Conservation (phyloP, 2,797 vertebrate species). For the Sebastes diploproa region DNA sequence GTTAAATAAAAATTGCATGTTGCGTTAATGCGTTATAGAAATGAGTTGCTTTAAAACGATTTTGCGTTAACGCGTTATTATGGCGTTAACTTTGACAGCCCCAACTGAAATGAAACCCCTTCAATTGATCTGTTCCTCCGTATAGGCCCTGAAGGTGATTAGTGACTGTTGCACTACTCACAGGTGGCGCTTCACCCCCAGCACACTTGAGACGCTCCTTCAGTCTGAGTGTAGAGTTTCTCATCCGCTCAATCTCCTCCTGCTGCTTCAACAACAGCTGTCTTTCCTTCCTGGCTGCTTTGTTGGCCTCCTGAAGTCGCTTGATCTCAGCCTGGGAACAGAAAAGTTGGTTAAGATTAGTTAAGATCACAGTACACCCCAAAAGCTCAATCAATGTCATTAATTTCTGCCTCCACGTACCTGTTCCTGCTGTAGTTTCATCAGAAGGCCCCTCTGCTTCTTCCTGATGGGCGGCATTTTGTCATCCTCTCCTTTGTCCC, state of each 20-base stretch:
- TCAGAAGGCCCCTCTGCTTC: slow-evolving; percentile 92
- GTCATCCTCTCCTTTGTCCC: slow-evolving; percentile 98
- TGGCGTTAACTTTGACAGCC: background rate
- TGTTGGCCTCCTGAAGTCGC: slow-evolving; percentile 96
- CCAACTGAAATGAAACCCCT: background rate
- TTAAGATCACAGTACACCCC: background rate
- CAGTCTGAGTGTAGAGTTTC: slow-evolving; percentile 90
- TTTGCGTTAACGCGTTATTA: background rate
- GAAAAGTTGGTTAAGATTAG: background rate
- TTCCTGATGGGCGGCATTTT: slow-evolving; percentile 98
- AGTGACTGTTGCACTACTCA: slow-evolving; percentile 64
- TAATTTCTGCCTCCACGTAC: slow-evolving; percentile 66
- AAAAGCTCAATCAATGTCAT: background rate
- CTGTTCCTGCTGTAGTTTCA: slow-evolving; percentile 96
- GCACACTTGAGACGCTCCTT: slow-evolving; percentile 93
- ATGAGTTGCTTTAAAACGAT: no score
- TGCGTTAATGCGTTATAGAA: no score
- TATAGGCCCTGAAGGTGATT: background rate
- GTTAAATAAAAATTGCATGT: no score
- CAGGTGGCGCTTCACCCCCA: slow-evolving; percentile 86
- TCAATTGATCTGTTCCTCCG: background rate
- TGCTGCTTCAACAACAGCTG: slow-evolving; percentile 96
- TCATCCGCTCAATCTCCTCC: slow-evolving; percentile 95
- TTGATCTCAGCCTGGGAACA: slow-evolving; percentile 92
- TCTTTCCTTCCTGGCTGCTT: slow-evolving; percentile 94